Conservation (phyloP, 1,140 invertebrate genomes). For the Diachasmimorpha longicaudata region DNA sequence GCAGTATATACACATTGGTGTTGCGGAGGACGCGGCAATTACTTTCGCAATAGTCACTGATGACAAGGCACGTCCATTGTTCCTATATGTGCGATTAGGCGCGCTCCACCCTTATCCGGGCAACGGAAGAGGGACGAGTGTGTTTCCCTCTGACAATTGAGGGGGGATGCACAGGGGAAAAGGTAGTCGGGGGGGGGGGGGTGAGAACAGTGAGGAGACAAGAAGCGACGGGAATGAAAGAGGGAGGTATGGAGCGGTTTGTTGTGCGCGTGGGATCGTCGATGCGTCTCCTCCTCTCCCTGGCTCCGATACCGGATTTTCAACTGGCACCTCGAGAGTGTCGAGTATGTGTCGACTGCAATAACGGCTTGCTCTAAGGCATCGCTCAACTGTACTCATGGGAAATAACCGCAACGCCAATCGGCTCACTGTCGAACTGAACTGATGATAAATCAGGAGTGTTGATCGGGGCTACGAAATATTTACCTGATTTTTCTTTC, state of each 20-base stretch:
- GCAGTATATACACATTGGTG: neutral
- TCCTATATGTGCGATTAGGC: constrained; percentile 52
- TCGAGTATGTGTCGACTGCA: neutral
- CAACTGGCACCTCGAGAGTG: neutral
- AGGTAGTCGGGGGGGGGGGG: neutral
- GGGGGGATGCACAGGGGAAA: neutral
- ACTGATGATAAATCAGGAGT: neutral
- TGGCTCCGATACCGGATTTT: neutral
- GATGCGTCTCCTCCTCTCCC: neutral
- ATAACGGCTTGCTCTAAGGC: neutral
- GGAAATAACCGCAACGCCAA: neutral
- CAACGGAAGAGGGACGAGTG: constrained; percentile 24
- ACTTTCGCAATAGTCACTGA: constrained; percentile 55
- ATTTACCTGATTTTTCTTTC: neutral
- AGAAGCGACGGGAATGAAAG: neutral
- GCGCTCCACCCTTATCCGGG: constrained; percentile 31
- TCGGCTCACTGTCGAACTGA: neutral
- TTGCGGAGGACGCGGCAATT: constrained; percentile 44
- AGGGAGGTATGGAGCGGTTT: neutral
- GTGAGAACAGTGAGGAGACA: neutral
- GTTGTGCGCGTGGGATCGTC: neutral
- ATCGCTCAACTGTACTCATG: neutral
- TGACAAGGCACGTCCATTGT: constrained; percentile 56
- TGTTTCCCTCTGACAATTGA: constrained; percentile 28
- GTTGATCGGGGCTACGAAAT: neutral